Evolutionary conservation across 2,113 vertebrate species (phyloP).

Genomic region (Chunga burmeisteri): DNA sequence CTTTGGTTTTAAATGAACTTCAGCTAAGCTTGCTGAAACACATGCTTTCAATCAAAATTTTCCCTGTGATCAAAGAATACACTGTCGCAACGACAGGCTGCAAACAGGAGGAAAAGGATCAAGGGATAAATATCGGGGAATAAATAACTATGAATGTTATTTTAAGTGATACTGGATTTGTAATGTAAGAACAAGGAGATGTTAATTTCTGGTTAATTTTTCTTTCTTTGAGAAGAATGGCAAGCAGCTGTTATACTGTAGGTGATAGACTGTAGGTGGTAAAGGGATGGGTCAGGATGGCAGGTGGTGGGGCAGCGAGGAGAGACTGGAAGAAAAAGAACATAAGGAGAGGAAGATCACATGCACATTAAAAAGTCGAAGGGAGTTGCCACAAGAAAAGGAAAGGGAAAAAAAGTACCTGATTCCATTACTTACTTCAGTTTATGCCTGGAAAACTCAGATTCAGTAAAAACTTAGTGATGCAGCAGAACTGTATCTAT

Average conservation of each 20-base stretch:
- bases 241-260: neutral
- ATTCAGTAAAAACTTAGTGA: neutral
- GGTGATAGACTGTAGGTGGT: neutral
- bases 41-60: neutral
- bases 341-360: neutral
- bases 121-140: neutral
- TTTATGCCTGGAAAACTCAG: neutral
- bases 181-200: neutral
- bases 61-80: neutral
- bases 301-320: neutral
- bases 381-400: neutral
- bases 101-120: neutral
- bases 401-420: rapidly evolving
- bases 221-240: neutral
- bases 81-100: neutral
- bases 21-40: neutral
- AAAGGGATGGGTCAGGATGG: neutral
- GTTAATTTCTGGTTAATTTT: neutral
- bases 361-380: neutral
- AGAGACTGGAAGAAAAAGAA: neutral
- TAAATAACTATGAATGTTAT: neutral
- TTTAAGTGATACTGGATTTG: neutral
- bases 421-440: neutral
- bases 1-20: neutral
- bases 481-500: neutral